Evolutionary conservation across 2,113 vertebrate genomes (phyloP), one percentile per base, ranked within the genome.

Genomic region (Ascaphus truei): DNA sequence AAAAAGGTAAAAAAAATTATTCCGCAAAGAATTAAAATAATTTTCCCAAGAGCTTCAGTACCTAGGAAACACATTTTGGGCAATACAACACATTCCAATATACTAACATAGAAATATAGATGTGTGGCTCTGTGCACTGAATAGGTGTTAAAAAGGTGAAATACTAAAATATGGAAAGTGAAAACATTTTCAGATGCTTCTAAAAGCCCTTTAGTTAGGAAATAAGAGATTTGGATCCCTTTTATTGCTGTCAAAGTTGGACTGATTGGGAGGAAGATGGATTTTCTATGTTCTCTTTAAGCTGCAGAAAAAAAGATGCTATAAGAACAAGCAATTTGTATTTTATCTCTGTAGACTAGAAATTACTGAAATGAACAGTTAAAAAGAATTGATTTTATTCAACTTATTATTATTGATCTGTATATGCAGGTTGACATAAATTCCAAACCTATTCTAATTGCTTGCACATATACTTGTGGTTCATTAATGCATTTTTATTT

Each of bases 51-150:
- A 31, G 39, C 18, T 50, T 11, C 18, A 48, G 47, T 25, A 48
- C 60, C 23, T 48, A 48, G 23, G 48, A 53, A 50, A 30, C 2
- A 18, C 1, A 27, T 53, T 53, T 52, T 23, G n/a, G 13, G 39
- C 33, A 27, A 31, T 51, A 15, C 23, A 18, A 36, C 33, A 39
- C 67, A 31, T 61, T 36, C 15, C 16, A 9, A 13, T 22, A 36
- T 33, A 51, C 36, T 61, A 30, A 29, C 15, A 39, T 48, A 61
- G 11, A 16, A 25, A 30, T 26, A 10, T 27, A 12, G 55, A 69
- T 16, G 67, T 69, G 67, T 69, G 43, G 61, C 56, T 45, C 67
- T 69, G 60, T 50, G 52, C 66, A 69, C 56, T 29, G 33, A 48
- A 50, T 12, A 69, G 56, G 67, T 61, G 67, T 41, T 60, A 69